Conservation (phyloP, 2,888 invertebrate species). For the Phengaris arion region DNA sequence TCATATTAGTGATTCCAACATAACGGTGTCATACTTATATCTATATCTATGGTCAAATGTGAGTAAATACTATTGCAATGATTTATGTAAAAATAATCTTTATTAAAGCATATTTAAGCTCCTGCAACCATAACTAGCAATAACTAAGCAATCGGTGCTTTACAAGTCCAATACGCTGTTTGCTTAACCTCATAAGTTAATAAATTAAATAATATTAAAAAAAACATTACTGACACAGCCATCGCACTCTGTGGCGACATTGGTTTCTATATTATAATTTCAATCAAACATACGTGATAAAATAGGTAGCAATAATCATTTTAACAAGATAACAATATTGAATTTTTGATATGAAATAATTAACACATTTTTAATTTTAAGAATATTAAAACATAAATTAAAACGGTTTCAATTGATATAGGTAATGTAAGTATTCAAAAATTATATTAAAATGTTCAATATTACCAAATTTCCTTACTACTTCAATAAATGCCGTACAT, state of each 20-base stretch:
- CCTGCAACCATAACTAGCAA: conserved; percentile 58
- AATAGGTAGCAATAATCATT: not conserved
- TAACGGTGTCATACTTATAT: conserved; percentile 16
- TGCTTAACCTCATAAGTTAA: conserved; percentile 22
- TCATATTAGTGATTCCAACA: not conserved
- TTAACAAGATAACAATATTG: conserved; percentile 13
- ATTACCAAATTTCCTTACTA: conserved; percentile 17
- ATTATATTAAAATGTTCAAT: not conserved
- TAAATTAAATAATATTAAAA: conserved; percentile 41
- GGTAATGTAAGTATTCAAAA: not conserved
- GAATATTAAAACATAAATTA: not conserved
- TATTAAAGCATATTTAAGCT: conserved; percentile 69
- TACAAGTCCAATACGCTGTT: conserved; percentile 16
- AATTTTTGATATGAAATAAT: conserved; percentile 13
- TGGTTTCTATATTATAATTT: not conserved
- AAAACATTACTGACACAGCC: conserved; percentile 56
- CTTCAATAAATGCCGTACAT: conserved; percentile 20
- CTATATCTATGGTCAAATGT: conserved; percentile 27
- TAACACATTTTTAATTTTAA: not conserved
- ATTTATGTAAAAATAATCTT: conserved; percentile 31
- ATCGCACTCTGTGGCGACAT: conserved; percentile 54
- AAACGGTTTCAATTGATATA: not conserved
- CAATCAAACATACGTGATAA: not conserved
- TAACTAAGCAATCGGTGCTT: conserved; percentile 43
- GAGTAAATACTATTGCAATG: conserved; percentile 24